Evolutionary conservation across 1,140 invertebrate species (phyloP).

Genomic region (Leptestheria dahalacensis): DNA sequence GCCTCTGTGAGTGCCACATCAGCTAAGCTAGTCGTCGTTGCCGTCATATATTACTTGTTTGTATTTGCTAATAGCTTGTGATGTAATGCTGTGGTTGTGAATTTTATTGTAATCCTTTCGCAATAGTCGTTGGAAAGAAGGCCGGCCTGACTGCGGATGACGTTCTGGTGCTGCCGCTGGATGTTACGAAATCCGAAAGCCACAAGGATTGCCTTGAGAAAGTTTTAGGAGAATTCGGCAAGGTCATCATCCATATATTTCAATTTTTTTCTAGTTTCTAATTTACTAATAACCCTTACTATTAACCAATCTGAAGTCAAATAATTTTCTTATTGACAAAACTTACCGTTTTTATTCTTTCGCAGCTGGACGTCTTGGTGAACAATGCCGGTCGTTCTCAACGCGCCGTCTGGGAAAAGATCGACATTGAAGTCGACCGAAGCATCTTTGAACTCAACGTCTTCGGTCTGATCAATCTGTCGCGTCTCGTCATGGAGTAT

Average conservation of each 20-base stretch:
- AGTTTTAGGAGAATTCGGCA: constrained; percentile 54
- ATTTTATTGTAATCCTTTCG: constrained; percentile 4
- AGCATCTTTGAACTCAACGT: constrained; percentile 70
- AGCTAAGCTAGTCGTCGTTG: background rate
- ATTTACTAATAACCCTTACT: too few relatives aligned
- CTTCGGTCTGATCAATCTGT: constrained; percentile 53
- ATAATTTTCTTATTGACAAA: background rate
- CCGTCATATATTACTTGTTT: background rate
- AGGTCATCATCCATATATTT: constrained; percentile 29
- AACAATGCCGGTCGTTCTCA: constrained; percentile 73
- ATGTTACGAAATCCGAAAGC: constrained; percentile 42
- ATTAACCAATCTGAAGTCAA: background rate
- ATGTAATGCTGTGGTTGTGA: background rate
- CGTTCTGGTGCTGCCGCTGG: constrained; percentile 52
- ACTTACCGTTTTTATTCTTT: too few relatives aligned
- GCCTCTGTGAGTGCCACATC: constrained; percentile 36
- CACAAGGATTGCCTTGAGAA: constrained; percentile 46
- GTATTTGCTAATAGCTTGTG: background rate
- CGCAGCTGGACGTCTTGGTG: constrained; percentile 57
- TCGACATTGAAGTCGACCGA: constrained; percentile 55
- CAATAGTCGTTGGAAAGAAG: constrained; percentile 26
- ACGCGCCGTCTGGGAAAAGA: constrained; percentile 56
- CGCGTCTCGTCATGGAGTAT: constrained; percentile 46
- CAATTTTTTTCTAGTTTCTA: constrained; percentile 1
- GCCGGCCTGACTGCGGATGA: constrained; percentile 39